Conservation (phyloP, 2,113 vertebrate genomes). For the Oriolus oriolus region DNA sequence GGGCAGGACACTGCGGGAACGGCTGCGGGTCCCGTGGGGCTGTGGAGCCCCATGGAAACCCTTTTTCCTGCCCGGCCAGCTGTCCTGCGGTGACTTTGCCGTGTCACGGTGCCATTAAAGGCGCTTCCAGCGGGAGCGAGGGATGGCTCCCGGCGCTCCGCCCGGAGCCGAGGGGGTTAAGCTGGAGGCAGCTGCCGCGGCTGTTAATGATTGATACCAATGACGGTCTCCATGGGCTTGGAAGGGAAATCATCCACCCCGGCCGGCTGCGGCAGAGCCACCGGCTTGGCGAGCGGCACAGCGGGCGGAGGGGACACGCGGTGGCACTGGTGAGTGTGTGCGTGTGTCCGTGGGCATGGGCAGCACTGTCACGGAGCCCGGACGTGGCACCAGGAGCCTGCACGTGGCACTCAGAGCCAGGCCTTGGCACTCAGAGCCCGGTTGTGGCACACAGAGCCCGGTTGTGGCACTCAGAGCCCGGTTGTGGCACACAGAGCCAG, state of each 20-base stretch:
- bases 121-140: fast-evolving
- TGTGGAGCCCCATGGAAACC: neutral
- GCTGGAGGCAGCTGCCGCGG: conserved; percentile 35
- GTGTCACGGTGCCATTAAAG: neutral
- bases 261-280: neutral
- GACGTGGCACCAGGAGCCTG: neutral
- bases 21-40: fast-evolving
- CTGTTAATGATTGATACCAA: conserved; percentile 78
- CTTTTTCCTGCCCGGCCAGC: fast-evolving
- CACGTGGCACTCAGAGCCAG: neutral
- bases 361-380: neutral
- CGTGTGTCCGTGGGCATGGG: neutral
- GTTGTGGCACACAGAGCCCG: too few relatives aligned
- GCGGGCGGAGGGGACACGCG: neutral
- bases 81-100: neutral
- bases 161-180: conserved; percentile 70
- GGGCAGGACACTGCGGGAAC: fast-evolving
- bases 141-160: neutral
- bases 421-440: too few relatives aligned
- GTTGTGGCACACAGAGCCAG: fast-evolving
- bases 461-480: neutral
- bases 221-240: conserved; percentile 41
- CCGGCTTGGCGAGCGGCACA: neutral
- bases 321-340: neutral
- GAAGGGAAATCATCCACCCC: conserved; percentile 41